A percentile compares a stretch with the other conserved stretches of the same genome.
Evolutionary conservation across 1,140 invertebrate species (phyloP).

Genomic region (Hesperophylax magnus): DNA sequence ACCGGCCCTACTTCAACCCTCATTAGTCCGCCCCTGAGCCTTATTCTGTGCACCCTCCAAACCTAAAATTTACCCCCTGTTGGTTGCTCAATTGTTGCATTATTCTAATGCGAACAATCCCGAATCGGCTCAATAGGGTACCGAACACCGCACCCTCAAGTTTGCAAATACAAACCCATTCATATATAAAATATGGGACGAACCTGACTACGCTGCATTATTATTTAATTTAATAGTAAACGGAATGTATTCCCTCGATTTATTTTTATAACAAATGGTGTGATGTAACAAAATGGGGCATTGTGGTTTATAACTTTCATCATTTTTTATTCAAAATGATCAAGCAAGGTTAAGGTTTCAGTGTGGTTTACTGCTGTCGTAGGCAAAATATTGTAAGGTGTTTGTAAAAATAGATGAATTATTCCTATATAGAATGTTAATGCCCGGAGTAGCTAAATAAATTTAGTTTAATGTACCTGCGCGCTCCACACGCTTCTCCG

Average conservation of each 20-base stretch:
- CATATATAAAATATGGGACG: slow-evolving; percentile 17
- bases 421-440: no score
- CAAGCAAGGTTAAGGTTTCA: no score
- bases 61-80: not conserved
- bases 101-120: slow-evolving; percentile 42
- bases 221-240: slow-evolving; percentile 37
- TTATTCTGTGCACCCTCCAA: no score
- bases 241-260: not conserved
- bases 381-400: no score
- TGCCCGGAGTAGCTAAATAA: no score
- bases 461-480: no score
- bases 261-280: slow-evolving; percentile 10
- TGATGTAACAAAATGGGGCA: no score
- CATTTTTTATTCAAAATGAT: no score
- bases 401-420: no score
- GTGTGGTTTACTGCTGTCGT: no score
- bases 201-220: slow-evolving; percentile 26
- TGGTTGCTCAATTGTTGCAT: slow-evolving; percentile 27
- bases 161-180: slow-evolving; percentile 41
- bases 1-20: not conserved
- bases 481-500: no score
- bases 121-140: slow-evolving; percentile 11
- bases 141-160: slow-evolving; percentile 25
- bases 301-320: no score
- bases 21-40: not conserved